phyloP scores from a whole-genome alignment of 2,888 invertebrate genomes.

The Diogma glabrata region DNA sequence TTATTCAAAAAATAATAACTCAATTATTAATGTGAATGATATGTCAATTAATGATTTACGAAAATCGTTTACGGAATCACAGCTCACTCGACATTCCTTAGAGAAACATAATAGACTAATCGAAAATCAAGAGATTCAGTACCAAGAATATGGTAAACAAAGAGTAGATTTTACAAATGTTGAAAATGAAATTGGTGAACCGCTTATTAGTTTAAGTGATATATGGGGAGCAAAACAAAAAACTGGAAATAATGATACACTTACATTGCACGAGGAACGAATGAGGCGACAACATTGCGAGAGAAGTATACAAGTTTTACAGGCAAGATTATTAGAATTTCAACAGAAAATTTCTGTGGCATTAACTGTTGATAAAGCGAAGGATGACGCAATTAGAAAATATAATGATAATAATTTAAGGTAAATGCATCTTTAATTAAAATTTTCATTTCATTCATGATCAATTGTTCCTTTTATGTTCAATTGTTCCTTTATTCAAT shows the following conservation, averaged over 20 bases:
- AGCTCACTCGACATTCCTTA: background rate
- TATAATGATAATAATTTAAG: conserved; percentile 53
- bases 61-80: background rate
- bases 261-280: conserved; percentile 62
- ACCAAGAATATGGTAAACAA: too few species aligned
- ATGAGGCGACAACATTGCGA: conserved; percentile 70
- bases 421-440: too few species aligned
- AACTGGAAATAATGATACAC: conserved; percentile 30
- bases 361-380: conserved; percentile 60
- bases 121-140: background rate
- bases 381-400: conserved; percentile 55
- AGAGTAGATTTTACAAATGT: background rate
- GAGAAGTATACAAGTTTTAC: conserved; percentile 59
- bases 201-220: conserved; percentile 29
- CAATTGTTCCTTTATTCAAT: too few species aligned
- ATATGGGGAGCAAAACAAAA: conserved; percentile 24
- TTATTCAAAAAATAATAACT: background rate
- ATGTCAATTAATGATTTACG: background rate
- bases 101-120: background rate
- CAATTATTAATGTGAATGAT: conserved; percentile 2
- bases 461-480: too few species aligned
- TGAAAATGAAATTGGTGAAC: background rate
- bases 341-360: conserved; percentile 72
- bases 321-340: conserved; percentile 59
- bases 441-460: too few species aligned